A percentile compares a stretch with the other conserved stretches of the same genome.
These are phyloP conservation scores for Myoxocephalus aenaeus DNA, from an alignment of 2,797 vertebrate species.

Conservation along the genomic window DNA sequence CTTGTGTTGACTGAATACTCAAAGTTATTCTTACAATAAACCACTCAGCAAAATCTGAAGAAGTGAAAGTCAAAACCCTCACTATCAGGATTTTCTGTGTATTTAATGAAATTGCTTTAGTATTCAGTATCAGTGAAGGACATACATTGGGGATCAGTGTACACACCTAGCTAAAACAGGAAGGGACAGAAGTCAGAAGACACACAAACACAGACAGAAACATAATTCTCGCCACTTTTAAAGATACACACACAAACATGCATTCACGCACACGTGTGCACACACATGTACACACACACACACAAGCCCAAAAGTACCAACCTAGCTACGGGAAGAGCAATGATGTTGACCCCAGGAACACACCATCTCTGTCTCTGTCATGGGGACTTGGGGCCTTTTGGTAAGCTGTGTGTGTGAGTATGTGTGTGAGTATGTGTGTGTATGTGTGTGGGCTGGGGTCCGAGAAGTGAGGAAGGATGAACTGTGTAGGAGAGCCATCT, in stretches of 20 bases:
- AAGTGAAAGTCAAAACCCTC: neutral
- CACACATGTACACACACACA: conserved; percentile 27
- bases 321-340: conserved; percentile 86
- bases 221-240: conserved; percentile 33
- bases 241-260: conserved; percentile 34
- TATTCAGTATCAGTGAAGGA: neutral
- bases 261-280: conserved; percentile 27
- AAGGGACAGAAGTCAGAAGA: conserved; percentile 51
- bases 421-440: conserved; percentile 4
- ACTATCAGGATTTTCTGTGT: neutral
- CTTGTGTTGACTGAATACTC: neutral
- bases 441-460: conserved; percentile 80
- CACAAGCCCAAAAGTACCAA: conserved; percentile 70
- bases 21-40: neutral
- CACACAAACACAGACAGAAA: conserved; percentile 40
- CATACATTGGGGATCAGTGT: conserved; percentile 11
- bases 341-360: conserved; percentile 88
- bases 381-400: conserved; percentile 82
- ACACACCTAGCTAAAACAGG: conserved; percentile 40
- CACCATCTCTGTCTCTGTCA: conserved; percentile 89
- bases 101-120: conserved; percentile 4
- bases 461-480: conserved; percentile 88
- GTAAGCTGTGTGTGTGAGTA: conserved; percentile 69
- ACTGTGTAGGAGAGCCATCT: conserved; percentile 88
- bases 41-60: neutral